Base-by-base conservation (phyloP, 2,797 vertebrate species). In the Ibycter americanus region DNA sequence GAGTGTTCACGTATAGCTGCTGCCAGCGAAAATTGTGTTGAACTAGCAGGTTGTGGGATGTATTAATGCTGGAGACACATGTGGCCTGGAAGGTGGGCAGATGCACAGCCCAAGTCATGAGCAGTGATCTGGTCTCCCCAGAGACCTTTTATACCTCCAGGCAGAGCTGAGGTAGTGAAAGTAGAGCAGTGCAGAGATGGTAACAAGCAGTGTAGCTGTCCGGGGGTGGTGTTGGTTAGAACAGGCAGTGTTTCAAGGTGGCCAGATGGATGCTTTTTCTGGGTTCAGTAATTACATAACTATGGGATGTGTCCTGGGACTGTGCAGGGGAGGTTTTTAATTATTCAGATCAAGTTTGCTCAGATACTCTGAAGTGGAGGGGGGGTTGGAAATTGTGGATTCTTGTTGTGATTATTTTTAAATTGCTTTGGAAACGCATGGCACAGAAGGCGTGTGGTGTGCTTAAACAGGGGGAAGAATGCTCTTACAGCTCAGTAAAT, bases 181-280 rank as follows among this genome's bases (percentile, higher is more conserved):
- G 86, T 47, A 58, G 87, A 86, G 78, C 86, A 36, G 52, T 72
- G 63, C 36, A 54, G 84, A 66, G 87, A 89, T 4, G 27, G 77
- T 79, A 76, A 78, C 70, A 70, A 83, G 94, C 81, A n/a, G 83
- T 51, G 15, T 31, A 21, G 54, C 91, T 49, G 72, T 80, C 86
- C 3, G 93, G 93, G 84, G 94, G 96, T 56, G 87, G 92, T 84
- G 92, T 59, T 89, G 71, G 55, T 94, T 93, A 72, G 93, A 95
- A 93, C 86, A 93, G 90, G 83, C 89, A 36, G 68, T 85, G 44
- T 92, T 97, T 95, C 40, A 54, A 82, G 91, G 73, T 88, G 90
- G 89, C 92, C 95, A 96, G 94, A 96, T 96, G 97, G 96, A 93
- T 96, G 95, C 89, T 96, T 96, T 96, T 97, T 95, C 89, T 97